phyloP scores from a whole-genome alignment of 2,797 vertebrate genomes.

The Apogon hyalosoma region DNA sequence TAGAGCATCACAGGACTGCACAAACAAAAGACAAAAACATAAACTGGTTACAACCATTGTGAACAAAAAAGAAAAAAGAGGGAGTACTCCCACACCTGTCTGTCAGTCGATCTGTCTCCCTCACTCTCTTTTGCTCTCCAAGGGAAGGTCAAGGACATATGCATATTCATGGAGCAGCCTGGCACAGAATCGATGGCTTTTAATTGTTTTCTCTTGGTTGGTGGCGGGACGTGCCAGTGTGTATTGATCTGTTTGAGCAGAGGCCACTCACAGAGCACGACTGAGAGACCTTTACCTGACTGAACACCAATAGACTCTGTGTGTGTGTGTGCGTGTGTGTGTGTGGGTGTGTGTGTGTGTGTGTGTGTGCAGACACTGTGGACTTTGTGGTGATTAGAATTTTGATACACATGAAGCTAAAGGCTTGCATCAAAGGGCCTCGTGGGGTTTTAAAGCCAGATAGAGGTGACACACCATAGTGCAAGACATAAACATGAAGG shows the following conservation, averaged over 20 bases:
- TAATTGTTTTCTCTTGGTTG: slow-evolving; percentile 98
- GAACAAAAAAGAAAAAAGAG: slow-evolving; percentile 16
- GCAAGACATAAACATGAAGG: no score
- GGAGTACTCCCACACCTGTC: slow-evolving; percentile 53
- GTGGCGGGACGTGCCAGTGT: slow-evolving; percentile 93
- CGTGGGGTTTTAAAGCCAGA: slow-evolving; percentile 59
- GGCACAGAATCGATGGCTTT: slow-evolving; percentile 94
- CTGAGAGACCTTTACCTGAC: slow-evolving; percentile 80
- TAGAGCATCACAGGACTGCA: neutral
- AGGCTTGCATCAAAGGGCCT: slow-evolving; percentile 49
- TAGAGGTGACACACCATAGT: slow-evolving; percentile 57
- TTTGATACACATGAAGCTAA: slow-evolving; percentile 70
- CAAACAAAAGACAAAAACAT: slow-evolving; percentile 5
- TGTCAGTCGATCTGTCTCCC: slow-evolving; percentile 56
- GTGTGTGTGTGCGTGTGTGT: slow-evolving; percentile 31
- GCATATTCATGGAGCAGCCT: slow-evolving; percentile 94
- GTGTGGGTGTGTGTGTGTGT: slow-evolving; percentile 9
- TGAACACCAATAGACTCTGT: slow-evolving; percentile 65
- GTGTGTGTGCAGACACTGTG: slow-evolving; percentile 11
- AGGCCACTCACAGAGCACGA: slow-evolving; percentile 84
- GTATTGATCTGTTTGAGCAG: slow-evolving; percentile 94
- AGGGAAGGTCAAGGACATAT: slow-evolving; percentile 96
- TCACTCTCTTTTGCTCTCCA: slow-evolving; percentile 50
- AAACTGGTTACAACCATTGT: slow-evolving; percentile 10
- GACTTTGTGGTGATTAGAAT: slow-evolving; percentile 65